A percentile compares a stretch with the other conserved stretches of the same genome.
Evolutionary conservation across 2,797 vertebrate genomes (phyloP).

Genomic region (Xerus rutilus): DNA sequence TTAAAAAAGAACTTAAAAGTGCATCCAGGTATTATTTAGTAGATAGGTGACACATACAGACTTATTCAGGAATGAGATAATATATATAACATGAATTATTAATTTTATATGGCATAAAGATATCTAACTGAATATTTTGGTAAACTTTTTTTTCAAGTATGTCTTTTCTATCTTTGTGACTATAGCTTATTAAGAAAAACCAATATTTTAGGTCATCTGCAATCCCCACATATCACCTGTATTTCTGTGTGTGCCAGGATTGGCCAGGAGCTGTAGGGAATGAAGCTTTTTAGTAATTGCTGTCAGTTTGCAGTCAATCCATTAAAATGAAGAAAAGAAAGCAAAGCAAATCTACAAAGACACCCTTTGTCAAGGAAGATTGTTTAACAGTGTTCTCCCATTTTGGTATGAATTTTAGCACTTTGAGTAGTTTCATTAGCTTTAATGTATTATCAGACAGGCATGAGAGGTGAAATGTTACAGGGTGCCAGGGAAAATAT

Average conservation of each 20-base stretch:
- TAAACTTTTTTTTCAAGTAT: not conserved
- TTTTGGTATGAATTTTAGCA: not conserved
- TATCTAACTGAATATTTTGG: not conserved
- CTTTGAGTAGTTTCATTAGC: not conserved
- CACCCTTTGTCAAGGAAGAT: not conserved
- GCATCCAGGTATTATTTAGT: not conserved
- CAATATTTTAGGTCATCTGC: not conserved
- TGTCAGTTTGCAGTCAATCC: not conserved
- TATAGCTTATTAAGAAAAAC: not conserved
- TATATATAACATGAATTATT: not conserved
- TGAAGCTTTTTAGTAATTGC: not conserved
- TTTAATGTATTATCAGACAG: conserved; percentile 19
- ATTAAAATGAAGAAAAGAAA: not conserved
- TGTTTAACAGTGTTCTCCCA: not conserved
- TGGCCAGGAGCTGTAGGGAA: not conserved
- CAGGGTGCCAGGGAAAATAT: conserved; percentile 56
- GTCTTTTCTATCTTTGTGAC: not conserved
- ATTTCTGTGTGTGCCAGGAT: not conserved
- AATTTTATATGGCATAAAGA: not conserved
- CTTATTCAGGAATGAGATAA: conserved; percentile 12
- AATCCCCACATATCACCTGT: not conserved
- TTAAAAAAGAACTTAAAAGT: not conserved
- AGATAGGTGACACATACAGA: not conserved
- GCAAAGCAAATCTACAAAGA: not conserved
- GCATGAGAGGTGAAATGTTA: conserved; percentile 17